Evolutionary conservation across 1,140 invertebrate species (phyloP), one percentile per base, ranked within the genome.

Genomic region (Cydia pomonella): DNA sequence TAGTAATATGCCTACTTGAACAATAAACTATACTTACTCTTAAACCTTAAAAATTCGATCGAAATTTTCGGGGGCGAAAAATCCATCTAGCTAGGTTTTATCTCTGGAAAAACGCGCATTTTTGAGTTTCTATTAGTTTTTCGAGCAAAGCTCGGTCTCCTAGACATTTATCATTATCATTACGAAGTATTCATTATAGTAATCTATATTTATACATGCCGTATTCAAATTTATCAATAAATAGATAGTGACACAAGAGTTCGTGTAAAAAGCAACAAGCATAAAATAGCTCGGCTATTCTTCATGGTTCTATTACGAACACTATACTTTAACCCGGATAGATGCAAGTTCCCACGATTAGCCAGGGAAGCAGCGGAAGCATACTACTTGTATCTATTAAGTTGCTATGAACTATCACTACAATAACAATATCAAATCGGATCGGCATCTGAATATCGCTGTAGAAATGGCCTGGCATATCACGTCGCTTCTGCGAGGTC

Each of bases 391-490:
- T 59, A 59, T 12, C 21, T 59, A 18, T 18, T 18, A 13, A 59
- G 53, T 59, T 59, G 21, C 53, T 59, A 59, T 59, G 53, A 59
- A 59, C 47, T 50, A 59, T 59, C 53, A 23, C 21, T 23, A 23
- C 53, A 59, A 23, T 59, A 59, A 23, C 21, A 59, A 59, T 59
- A 23, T 59, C 18, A 21, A 59, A 59, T 59, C 21, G 7, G 21
- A 23, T 59, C 53, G 21, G 53, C 53, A 59, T 59, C 53, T 59
- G 53, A 59, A 59, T 59, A 59, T 59, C n/a, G 64, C 16, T 38
- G 64, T 69, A 69, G 64, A 69, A 69, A 69, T 69, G 64, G 29
- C 9, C 29, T 69, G 64, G 29, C 64, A 69, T 69, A 69, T 69
- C 64, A 69, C 64, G 64, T 33, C n/a, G 64, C 64, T 41, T 69